phyloP scores from a whole-genome alignment of 2,888 invertebrate genomes.

The Malachius bipustulatus region DNA sequence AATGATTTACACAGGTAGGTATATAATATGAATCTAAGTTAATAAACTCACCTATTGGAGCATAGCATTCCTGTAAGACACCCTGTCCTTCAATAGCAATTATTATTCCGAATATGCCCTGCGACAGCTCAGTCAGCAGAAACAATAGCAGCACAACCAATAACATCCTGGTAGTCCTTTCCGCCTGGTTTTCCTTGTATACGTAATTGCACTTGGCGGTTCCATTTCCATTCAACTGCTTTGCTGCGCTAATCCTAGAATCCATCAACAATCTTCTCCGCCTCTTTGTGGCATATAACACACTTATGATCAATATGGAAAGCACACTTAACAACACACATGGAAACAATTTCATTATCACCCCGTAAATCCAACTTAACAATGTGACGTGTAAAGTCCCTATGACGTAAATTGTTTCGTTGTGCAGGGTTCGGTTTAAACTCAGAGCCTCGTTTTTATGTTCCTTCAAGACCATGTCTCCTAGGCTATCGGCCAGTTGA shows the following conservation, averaged over 20 bases:
- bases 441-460: not conserved
- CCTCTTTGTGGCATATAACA: not conserved
- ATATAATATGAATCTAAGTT: too few relatives aligned
- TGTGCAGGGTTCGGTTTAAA: not conserved
- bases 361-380: not conserved
- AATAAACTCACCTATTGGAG: not conserved
- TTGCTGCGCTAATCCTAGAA: not conserved
- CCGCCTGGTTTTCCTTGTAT: not conserved
- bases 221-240: not conserved
- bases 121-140: not conserved
- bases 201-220: not conserved
- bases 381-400: not conserved
- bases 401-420: not conserved
- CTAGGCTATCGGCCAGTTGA: not conserved
- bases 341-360: not conserved
- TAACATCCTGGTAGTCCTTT: conserved; percentile 1
- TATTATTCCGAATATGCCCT: not conserved
- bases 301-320: not conserved
- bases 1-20: too few relatives aligned
- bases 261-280: not conserved
- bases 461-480: not conserved
- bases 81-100: not conserved
- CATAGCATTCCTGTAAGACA: not conserved
- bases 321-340: not conserved
- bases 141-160: not conserved